Evolutionary conservation across 2,797 vertebrate species (phyloP).

Genomic region (Molothrus ater): DNA sequence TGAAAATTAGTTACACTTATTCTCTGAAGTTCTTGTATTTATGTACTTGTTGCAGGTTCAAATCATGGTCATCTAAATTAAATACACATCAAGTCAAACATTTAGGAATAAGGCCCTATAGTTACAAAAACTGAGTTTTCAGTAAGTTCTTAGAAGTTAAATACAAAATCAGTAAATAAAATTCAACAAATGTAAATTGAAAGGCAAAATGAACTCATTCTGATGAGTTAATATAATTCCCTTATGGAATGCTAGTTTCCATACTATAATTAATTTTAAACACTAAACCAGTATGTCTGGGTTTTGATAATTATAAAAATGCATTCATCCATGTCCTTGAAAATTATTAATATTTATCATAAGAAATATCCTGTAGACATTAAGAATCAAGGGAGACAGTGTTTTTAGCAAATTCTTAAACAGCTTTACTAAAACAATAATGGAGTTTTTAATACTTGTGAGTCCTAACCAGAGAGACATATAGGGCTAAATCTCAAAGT

Average conservation of each 20-base stretch:
- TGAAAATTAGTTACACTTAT: not conserved
- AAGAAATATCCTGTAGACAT: constrained; percentile 66
- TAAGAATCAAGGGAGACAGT: constrained; percentile 66
- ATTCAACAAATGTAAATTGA: constrained; percentile 59
- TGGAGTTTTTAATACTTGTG: constrained; percentile 30
- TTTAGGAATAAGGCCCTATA: not conserved
- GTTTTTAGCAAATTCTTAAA: constrained; percentile 50
- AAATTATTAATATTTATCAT: constrained; percentile 75
- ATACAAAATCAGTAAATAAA: constrained; percentile 52
- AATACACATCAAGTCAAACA: not conserved
- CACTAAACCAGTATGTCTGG: constrained; percentile 48
- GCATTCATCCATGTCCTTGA: constrained; percentile 51
- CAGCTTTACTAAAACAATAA: constrained; percentile 37
- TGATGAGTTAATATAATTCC: constrained; percentile 62
- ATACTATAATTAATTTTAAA: constrained; percentile 65
- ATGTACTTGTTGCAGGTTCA: not conserved
- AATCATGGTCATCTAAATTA: not conserved
- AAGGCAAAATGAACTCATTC: constrained; percentile 59
- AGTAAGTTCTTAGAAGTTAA: constrained; percentile 20
- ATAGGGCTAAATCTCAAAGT: not conserved
- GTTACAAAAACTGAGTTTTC: constrained; percentile 11
- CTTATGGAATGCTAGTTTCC: constrained; percentile 62
- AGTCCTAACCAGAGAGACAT: not conserved
- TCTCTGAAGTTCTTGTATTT: constrained; percentile 11
- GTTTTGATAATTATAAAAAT: constrained; percentile 65